Conservation (phyloP, 2,888 invertebrate species). For the Trissoscelio sp. region DNA sequence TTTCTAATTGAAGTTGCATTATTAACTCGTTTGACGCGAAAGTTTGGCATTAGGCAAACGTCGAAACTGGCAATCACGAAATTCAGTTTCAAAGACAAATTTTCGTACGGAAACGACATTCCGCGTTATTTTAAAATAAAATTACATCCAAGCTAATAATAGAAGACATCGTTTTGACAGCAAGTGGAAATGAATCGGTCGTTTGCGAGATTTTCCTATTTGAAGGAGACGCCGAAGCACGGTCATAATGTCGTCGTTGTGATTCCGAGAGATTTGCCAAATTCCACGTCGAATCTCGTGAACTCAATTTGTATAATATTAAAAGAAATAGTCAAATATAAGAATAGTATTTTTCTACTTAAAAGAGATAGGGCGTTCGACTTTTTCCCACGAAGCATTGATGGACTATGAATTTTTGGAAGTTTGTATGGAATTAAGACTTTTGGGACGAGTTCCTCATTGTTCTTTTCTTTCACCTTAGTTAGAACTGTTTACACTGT, state of each 20-base stretch:
- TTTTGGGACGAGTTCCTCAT: constrained; percentile 36
- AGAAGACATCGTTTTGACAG: neutral
- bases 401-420: constrained; percentile 7
- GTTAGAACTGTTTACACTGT: constrained; percentile 4
- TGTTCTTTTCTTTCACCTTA: constrained; percentile 11
- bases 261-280: constrained; percentile 43
- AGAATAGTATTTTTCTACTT: constrained; percentile 45
- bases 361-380: constrained; percentile 20
- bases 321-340: constrained; percentile 6
- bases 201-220: neutral
- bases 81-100: constrained; percentile 19
- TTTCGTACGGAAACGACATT: constrained; percentile 27
- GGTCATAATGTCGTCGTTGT: constrained; percentile 10
- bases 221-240: neutral
- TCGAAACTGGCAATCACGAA: constrained; percentile 12
- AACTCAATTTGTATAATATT: constrained; percentile 39
- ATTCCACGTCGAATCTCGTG: constrained; percentile 34
- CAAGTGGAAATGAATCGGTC: constrained; percentile 1
- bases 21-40: constrained; percentile 28
- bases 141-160: neutral
- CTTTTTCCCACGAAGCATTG: neutral
- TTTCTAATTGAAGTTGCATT: constrained; percentile 42
- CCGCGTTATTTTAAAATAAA: constrained; percentile 15
- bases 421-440: constrained; percentile 26
- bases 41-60: constrained; percentile 12